Evolutionary conservation across 2,888 invertebrate species (phyloP).

Genomic region (Leptarthrus brevirostris): DNA sequence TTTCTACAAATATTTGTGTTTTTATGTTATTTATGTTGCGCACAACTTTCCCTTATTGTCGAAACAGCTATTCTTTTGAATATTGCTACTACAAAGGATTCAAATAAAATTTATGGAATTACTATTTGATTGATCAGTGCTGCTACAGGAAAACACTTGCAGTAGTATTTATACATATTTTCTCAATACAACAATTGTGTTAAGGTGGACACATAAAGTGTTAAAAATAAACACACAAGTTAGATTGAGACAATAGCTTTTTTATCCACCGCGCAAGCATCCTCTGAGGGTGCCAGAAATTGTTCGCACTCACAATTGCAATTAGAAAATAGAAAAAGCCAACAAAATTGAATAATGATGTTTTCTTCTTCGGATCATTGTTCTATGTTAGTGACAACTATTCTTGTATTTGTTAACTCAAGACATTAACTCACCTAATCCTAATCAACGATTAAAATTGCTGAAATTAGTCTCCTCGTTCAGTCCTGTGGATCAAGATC

Average conservation of each 20-base stretch:
- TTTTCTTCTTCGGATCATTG: constrained; percentile 22
- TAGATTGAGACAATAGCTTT: constrained; percentile 34
- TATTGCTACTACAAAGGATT: no score
- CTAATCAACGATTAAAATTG: constrained; percentile 52
- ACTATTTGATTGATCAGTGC: no score
- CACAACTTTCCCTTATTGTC: no score
- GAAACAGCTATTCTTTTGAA: no score
- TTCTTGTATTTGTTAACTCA: constrained; percentile 27
- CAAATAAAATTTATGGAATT: no score
- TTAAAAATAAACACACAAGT: constrained; percentile 42
- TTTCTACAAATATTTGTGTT: no score
- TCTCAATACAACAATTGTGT: neutral
- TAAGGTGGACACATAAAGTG: neutral
- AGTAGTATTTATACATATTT: constrained; percentile 8
- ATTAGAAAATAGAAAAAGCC: constrained; percentile 38
- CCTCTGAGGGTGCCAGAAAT: constrained; percentile 18
- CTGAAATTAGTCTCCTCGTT: constrained; percentile 54
- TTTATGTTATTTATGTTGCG: no score
- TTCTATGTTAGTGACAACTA: constrained; percentile 32
- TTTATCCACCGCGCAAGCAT: constrained; percentile 11
- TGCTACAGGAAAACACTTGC: no score
- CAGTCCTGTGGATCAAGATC: constrained; percentile 54
- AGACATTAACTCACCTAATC: constrained; percentile 30
- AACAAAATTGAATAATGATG: constrained; percentile 19
- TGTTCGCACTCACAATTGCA: constrained; percentile 41